phyloP scores from a whole-genome alignment of 1,140 invertebrate genomes.

The Stenopsyche tienmushanensis region DNA sequence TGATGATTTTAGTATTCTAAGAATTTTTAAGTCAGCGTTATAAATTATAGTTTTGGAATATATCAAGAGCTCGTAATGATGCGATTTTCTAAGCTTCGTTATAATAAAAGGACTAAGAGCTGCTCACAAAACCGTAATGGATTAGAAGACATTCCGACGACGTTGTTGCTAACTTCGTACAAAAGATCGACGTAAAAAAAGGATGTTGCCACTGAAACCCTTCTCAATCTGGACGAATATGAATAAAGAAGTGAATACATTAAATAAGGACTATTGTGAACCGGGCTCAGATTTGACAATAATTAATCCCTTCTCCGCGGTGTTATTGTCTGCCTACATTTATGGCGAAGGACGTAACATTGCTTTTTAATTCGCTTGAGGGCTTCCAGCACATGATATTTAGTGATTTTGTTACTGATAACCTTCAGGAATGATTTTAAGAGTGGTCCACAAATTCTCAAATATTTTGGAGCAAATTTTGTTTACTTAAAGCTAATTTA shows the following conservation, averaged over 20 bases:
- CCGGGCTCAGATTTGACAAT: slow-evolving; percentile 20
- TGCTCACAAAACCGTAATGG: background rate
- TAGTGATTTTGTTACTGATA: slow-evolving; percentile 4
- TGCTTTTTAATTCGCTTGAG: slow-evolving; percentile 18
- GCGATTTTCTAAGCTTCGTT: no score
- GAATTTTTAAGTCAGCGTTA: no score
- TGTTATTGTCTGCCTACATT: background rate
- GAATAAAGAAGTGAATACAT: slow-evolving; percentile 9
- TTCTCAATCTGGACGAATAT: background rate
- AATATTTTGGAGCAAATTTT: no score
- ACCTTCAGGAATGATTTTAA: background rate
- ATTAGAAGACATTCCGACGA: background rate
- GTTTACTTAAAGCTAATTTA: background rate
- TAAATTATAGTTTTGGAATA: no score
- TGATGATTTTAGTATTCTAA: no score
- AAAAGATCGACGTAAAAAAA: background rate
- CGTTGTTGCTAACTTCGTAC: background rate
- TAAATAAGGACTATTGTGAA: slow-evolving; percentile 17
- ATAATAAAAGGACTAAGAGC: no score
- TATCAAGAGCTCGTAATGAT: no score
- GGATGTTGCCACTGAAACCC: background rate
- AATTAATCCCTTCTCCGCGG: slow-evolving; percentile 6
- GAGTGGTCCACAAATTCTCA: background rate
- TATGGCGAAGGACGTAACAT: slow-evolving; percentile 12
- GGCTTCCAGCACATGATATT: slow-evolving; percentile 1